Conservation (phyloP, 1,140 invertebrate genomes). For the Rhyacophila brunnea region DNA sequence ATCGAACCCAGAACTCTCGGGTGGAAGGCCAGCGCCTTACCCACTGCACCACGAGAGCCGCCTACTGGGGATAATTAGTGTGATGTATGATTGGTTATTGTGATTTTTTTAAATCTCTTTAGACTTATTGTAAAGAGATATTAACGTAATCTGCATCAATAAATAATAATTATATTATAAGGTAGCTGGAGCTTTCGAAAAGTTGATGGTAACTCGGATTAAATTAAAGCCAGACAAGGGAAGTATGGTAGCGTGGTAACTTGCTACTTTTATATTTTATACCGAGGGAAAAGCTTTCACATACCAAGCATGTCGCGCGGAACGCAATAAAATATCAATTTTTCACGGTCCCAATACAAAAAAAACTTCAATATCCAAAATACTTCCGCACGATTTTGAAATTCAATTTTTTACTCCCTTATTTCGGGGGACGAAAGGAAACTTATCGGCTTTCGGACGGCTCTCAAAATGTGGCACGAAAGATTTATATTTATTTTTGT, state of each 20-base stretch:
- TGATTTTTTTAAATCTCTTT: no score
- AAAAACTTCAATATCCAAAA: slow-evolving; percentile 33
- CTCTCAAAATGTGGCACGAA: background rate
- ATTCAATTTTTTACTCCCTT: slow-evolving; percentile 31
- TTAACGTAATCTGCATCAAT: no score
- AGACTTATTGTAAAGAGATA: no score
- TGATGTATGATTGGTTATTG: no score
- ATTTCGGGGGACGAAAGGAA: slow-evolving; percentile 7
- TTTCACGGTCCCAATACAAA: slow-evolving; percentile 23
- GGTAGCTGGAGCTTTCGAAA: no score
- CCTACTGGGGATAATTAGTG: no score
- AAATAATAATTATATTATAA: no score
- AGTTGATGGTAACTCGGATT: no score
- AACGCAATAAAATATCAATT: slow-evolving; percentile 33
- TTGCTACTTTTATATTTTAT: background rate
- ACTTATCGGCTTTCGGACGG: background rate
- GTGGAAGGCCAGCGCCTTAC: no score
- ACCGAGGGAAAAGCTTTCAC: slow-evolving; percentile 4
- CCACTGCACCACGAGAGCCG: no score
- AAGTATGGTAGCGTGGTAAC: background rate
- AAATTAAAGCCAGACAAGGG: background rate
- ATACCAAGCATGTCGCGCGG: background rate
- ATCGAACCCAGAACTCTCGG: no score
- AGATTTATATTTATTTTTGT: no score
- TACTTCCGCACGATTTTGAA: slow-evolving; percentile 27